Evolutionary conservation across 1,140 invertebrate genomes (phyloP), one percentile per base, ranked within the genome.

Genomic region (Cydia strobilella): DNA sequence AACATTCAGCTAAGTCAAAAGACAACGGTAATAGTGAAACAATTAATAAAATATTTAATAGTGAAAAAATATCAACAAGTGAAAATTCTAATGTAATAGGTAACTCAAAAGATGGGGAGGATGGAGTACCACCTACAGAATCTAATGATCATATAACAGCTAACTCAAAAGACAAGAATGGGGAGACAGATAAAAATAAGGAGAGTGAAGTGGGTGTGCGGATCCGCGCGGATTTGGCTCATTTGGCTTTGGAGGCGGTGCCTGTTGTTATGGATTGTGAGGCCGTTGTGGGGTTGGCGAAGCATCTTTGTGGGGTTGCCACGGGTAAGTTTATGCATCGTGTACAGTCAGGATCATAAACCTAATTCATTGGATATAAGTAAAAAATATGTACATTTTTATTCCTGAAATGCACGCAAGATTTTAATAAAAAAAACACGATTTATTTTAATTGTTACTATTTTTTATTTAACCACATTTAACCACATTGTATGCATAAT

Each of bases 231-330:
- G 96, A 97, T 83, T 96, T 97, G 76, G 94, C 94, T 3, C 95
- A 97, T 90, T 88, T 98, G 9, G 90, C 94, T 78, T 88, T 98
- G 63, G 93, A 92, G n/a, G 89, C 93, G 25, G 86, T 97, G 45
- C 85, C 94, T 3, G 90, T 92, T 65, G 42, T 91, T 86, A 42
- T 59, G 86, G 15, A 80, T 86, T 23, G 69, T 7, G 10, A 18
- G 1, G 54, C 72, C 15, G 93, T 96, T 63, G 95, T 98, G 59
- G 97, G 95, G 1, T 88, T 97, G 35, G 96, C 96, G 0, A 98
- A 98, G 92, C 97, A 98, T 93, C 93, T 98, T 18, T 98, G 97
- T 88, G 97, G 97, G 1, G 95, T 93, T 20, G 97, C 97, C 42
- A 97, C 97, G 78, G 96, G 96, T 96, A 86, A 80, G 76, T 81